These are phyloP conservation scores for Heliconius sara DNA, from an alignment of 2,888 invertebrate species.

Conservation along the genomic window DNA sequence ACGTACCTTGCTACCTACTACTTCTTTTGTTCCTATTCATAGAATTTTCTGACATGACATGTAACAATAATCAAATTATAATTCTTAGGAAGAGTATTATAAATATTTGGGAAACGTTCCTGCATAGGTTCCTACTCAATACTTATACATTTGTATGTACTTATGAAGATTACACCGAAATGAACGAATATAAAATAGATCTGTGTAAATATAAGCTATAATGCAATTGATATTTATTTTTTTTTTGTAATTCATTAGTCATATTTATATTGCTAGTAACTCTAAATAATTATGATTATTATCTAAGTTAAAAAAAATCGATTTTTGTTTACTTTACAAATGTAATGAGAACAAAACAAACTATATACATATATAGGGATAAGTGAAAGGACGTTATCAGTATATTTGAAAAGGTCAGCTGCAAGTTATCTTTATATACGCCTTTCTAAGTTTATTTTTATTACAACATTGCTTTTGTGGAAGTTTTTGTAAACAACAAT, in stretches of 20 bases:
- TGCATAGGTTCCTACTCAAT: background rate
- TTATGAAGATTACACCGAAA: constrained; percentile 1
- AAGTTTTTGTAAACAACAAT: constrained; percentile 9
- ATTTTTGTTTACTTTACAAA: background rate
- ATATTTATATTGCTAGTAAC: background rate
- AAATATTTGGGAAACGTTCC: constrained; percentile 38
- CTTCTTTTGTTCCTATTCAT: constrained; percentile 77
- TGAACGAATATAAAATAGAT: background rate
- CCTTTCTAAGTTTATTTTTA: constrained; percentile 44
- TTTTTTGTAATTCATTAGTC: background rate
- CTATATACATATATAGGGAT: background rate
- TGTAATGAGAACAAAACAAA: constrained; percentile 32
- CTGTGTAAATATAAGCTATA: background rate
- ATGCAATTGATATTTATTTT: background rate
- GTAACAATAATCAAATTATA: constrained; percentile 75
- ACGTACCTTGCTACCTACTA: constrained; percentile 57
- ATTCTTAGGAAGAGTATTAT: constrained; percentile 51
- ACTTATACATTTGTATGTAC: background rate
- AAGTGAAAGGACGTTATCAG: constrained; percentile 43
- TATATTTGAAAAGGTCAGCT: constrained; percentile 41
- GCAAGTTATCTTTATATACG: constrained; percentile 40
- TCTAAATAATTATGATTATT: background rate
- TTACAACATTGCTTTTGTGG: constrained; percentile 28
- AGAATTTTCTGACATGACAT: constrained; percentile 57
- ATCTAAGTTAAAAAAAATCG: background rate